These are phyloP conservation scores for Caenorhabditis brenneri DNA, from an alignment of 1,140 invertebrate species.

Conservation along the genomic window DNA sequence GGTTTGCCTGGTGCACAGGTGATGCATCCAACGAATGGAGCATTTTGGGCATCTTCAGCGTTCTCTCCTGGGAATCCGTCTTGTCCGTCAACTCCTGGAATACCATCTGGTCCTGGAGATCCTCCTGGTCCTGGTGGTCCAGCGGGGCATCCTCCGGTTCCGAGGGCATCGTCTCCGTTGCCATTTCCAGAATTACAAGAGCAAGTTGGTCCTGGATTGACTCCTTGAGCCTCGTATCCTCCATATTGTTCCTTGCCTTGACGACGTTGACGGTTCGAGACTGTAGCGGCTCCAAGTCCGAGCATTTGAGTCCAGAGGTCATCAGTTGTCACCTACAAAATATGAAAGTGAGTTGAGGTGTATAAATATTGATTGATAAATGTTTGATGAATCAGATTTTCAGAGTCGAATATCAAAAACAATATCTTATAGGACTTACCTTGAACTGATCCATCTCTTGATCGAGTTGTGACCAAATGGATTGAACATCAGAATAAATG, in stretches of 20 bases:
- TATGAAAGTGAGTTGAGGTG: background rate
- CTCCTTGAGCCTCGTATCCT: constrained; percentile 59
- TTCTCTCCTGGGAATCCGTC: constrained; percentile 56
- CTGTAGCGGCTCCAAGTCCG: constrained; percentile 63
- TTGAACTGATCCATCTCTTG: constrained; percentile 66
- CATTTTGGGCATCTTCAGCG: constrained; percentile 61
- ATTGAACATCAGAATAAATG: constrained; percentile 66
- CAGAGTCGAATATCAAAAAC: too few species aligned
- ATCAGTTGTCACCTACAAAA: constrained; percentile 61
- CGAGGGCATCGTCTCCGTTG: constrained; percentile 34
- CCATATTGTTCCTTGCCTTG: constrained; percentile 62
- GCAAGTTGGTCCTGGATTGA: constrained; percentile 48
- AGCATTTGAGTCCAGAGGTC: constrained; percentile 67
- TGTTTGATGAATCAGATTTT: too few species aligned
- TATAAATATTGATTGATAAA: background rate
- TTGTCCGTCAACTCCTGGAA: constrained; percentile 45
- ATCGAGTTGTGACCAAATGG: constrained; percentile 65
- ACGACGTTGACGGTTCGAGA: constrained; percentile 65
- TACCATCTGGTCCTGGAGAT: constrained; percentile 43
- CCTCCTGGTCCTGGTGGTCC: constrained; percentile 48
- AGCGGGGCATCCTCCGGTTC: constrained; percentile 52
- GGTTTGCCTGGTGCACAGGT: constrained; percentile 56
- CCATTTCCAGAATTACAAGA: constrained; percentile 52
- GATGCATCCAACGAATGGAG: constrained; percentile 59
- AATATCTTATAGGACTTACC: constrained; percentile 14